Evolutionary conservation across 2,797 vertebrate genomes (phyloP).

Genomic region (Centroberyx gerrardi): DNA sequence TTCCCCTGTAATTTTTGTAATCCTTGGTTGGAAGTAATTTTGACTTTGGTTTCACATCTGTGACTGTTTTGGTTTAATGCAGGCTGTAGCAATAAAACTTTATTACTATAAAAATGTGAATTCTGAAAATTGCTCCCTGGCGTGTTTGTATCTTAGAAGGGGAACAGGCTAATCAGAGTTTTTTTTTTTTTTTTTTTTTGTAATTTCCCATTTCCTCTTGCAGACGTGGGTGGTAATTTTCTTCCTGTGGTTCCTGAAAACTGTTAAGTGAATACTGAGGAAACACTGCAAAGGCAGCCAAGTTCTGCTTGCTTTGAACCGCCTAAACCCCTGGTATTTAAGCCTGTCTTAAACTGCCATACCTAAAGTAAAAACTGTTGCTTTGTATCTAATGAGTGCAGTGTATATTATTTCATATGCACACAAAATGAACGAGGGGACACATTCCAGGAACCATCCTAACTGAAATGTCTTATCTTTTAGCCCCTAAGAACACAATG

Average conservation of each 20-base stretch:
- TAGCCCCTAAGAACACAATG: too few relatives aligned
- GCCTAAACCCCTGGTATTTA: constrained; percentile 1
- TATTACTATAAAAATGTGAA: neutral
- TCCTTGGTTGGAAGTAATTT: too few relatives aligned
- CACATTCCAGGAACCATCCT: too few relatives aligned
- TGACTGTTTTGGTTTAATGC: too few relatives aligned
- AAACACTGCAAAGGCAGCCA: constrained; percentile 3
- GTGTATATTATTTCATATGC: too few relatives aligned
- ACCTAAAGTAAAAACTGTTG: too few relatives aligned
- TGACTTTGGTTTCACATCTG: too few relatives aligned
- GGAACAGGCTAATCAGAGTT: neutral
- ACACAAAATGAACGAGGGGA: too few relatives aligned
- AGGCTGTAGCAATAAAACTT: too few relatives aligned
- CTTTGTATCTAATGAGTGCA: too few relatives aligned
- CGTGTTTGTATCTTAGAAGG: neutral
- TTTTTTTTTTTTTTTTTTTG: constrained; percentile 5
- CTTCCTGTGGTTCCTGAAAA: constrained; percentile 16
- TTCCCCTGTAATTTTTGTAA: too few relatives aligned
- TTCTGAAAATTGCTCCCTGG: constrained; percentile 6
- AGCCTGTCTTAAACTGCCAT: neutral
- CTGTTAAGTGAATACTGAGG: constrained; percentile 16
- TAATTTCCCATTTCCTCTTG: constrained; percentile 17
- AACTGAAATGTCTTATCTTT: too few relatives aligned
- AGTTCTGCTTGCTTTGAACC: constrained; percentile 7
- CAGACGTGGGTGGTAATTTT: constrained; percentile 12